Conservation (phyloP, 2,113 vertebrate species). For the Rallus limicola region DNA sequence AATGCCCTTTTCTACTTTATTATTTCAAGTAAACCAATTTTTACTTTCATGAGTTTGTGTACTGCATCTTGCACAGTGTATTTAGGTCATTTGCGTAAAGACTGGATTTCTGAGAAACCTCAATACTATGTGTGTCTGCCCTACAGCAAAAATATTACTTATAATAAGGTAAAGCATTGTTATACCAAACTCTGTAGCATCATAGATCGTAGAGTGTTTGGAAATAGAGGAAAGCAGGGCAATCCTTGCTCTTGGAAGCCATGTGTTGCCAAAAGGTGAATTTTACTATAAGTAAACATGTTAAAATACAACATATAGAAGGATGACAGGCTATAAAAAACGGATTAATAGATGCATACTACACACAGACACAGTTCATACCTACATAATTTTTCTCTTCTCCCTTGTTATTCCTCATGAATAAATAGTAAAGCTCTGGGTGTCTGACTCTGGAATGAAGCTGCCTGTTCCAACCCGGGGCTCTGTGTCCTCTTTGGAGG, state of each 20-base stretch:
- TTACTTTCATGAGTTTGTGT: slow-evolving; percentile 22
- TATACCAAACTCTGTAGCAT: not conserved
- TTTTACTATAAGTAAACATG: not conserved
- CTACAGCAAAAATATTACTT: slow-evolving; percentile 7
- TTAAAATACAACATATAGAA: not conserved
- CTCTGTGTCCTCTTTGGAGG: not conserved
- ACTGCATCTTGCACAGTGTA: not conserved
- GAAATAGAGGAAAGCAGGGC: not conserved
- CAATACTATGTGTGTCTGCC: slow-evolving; percentile 12
- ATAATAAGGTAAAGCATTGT: not conserved
- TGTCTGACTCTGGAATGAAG: not conserved
- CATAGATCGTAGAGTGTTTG: not conserved
- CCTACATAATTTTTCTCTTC: not conserved
- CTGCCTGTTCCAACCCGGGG: not conserved
- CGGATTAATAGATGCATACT: not conserved
- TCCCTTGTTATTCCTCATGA: not conserved
- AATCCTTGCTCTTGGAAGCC: not conserved
- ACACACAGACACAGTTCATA: not conserved
- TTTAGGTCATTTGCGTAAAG: not conserved
- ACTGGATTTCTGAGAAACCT: slow-evolving; percentile 8
- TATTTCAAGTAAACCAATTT: slow-evolving; percentile 57
- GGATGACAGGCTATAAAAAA: not conserved
- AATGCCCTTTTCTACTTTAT: slow-evolving; percentile 2
- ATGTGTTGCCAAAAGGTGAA: not conserved
- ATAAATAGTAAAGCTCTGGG: not conserved